These are phyloP conservation scores for Helarctos malayanus DNA, from an alignment of 2,797 vertebrate species.

Conservation along the genomic window DNA sequence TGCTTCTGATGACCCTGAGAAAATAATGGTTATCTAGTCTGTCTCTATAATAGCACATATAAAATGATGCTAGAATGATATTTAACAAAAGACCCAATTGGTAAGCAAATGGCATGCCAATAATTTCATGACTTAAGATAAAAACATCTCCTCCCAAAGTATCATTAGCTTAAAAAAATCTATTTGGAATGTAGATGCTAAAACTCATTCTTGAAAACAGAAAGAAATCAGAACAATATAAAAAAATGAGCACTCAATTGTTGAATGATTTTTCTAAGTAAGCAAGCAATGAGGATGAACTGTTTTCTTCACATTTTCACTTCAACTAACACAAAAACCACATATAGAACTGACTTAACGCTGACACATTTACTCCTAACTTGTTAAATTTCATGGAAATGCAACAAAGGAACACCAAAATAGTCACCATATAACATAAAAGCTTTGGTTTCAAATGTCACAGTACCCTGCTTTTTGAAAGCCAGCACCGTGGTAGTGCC, in stretches of 20 bases:
- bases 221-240: slow-evolving; percentile 67
- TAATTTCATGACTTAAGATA: slow-evolving; percentile 69
- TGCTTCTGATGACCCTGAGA: slow-evolving; percentile 52
- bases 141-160: slow-evolving; percentile 65
- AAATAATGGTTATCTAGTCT: slow-evolving; percentile 57
- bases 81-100: slow-evolving; percentile 49
- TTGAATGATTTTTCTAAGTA: slow-evolving; percentile 63
- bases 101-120: slow-evolving; percentile 51
- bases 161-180: slow-evolving; percentile 40
- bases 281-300: slow-evolving; percentile 58
- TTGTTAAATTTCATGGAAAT: slow-evolving; percentile 66
- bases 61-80: slow-evolving; percentile 27
- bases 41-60: neutral
- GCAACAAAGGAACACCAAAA: neutral
- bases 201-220: slow-evolving; percentile 65
- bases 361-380: slow-evolving; percentile 61
- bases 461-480: slow-evolving; percentile 60
- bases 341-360: slow-evolving; percentile 60
- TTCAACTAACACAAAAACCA: slow-evolving; percentile 40
- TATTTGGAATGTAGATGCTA: slow-evolving; percentile 42
- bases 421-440: slow-evolving; percentile 68
- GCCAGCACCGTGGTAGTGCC: slow-evolving; percentile 12
- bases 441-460: slow-evolving; percentile 73
- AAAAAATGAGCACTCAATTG: slow-evolving; percentile 44
- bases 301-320: slow-evolving; percentile 80